Evolutionary conservation across 2,113 vertebrate genomes (phyloP), one percentile per base, ranked within the genome.

Genomic region (Pluvialis apricaria): DNA sequence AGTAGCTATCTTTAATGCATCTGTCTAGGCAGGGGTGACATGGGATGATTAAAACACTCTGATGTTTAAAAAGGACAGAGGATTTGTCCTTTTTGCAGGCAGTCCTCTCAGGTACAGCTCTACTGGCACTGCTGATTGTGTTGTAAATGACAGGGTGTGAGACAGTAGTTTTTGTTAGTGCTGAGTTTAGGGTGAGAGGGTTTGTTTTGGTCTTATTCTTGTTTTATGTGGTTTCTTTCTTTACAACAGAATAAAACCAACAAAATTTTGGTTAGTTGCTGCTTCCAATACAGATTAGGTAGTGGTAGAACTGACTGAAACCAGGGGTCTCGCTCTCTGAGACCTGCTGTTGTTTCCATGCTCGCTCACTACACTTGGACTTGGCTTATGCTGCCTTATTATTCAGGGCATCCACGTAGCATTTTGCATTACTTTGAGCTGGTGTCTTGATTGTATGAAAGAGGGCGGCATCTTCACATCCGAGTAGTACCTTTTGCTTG

Each of bases 321-420:
- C 20, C 28, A 20, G 40, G 8, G 55, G 13, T 65, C 34, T 76
- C 0, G 1, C 49, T 54, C n/a, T 40, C 28, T 14, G 26, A 44
- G n/a, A 71, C 22, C 45, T 38, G 22, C 22, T 81, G 15, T 40
- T 36, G 44, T 70, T 28, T 81, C 69, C 4, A 1, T 24, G 32
- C 19, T 60, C 31, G 6, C 15, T 25, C 0, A 0, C 34, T 65
- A 7, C 2, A 3, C 40, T 70, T 88, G 0, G 0, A 11, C 32
- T 44, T 80, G 21, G 8, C 24, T 79, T 42, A 31, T 1, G 5
- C 45, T 71, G 20, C n/a, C 47, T 38, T 54, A 34, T 52, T 65
- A 31, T 45, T 92, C n/a, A 26, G 45, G 58, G 14, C 38, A 18
- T 88, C 25, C 7, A 10, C 15, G 11, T 29, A 22, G 19, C 11